A percentile compares a stretch with the other conserved stretches of the same genome.
Evolutionary conservation across 2,113 vertebrate genomes (phyloP).

Genomic region (Trinectes maculatus): DNA sequence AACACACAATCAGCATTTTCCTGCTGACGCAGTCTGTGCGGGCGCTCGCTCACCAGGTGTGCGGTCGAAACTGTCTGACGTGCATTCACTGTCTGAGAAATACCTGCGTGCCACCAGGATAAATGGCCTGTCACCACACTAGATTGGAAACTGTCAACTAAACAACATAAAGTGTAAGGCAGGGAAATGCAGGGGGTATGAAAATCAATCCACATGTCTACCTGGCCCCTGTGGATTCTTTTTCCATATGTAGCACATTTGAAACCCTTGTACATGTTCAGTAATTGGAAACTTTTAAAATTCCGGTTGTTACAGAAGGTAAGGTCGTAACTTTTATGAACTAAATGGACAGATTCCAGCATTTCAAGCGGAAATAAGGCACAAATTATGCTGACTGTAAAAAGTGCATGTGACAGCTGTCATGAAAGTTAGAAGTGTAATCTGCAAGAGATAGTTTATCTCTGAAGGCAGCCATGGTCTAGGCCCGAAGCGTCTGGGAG

Average conservation of each 20-base stretch:
- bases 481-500: conserved; percentile 36
- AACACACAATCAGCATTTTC: conserved; percentile 21
- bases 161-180: conserved; percentile 6
- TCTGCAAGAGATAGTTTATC: conserved; percentile 67
- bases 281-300: conserved; percentile 20
- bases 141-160: conserved; percentile 41
- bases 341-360: conserved; percentile 38
- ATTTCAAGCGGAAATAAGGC: conserved; percentile 25
- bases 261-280: background rate
- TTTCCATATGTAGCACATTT: background rate
- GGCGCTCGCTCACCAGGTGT: conserved; percentile 25
- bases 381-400: conserved; percentile 40
- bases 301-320: conserved; percentile 9
- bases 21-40: conserved; percentile 38
- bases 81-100: conserved; percentile 32
- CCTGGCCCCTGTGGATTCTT: background rate
- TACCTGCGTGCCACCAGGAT: conserved; percentile 39
- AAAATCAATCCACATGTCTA: conserved; percentile 44
- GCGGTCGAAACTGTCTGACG: conserved; percentile 20
- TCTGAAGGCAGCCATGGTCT: conserved; percentile 50
- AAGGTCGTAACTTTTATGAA: too few relatives aligned
- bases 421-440: conserved; percentile 44
- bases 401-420: conserved; percentile 41
- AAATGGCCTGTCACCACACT: conserved; percentile 50
- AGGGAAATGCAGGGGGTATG: conserved; percentile 22